phyloP scores from a whole-genome alignment of 2,113 vertebrate genomes.

The Lophochroa leadbeateri region DNA sequence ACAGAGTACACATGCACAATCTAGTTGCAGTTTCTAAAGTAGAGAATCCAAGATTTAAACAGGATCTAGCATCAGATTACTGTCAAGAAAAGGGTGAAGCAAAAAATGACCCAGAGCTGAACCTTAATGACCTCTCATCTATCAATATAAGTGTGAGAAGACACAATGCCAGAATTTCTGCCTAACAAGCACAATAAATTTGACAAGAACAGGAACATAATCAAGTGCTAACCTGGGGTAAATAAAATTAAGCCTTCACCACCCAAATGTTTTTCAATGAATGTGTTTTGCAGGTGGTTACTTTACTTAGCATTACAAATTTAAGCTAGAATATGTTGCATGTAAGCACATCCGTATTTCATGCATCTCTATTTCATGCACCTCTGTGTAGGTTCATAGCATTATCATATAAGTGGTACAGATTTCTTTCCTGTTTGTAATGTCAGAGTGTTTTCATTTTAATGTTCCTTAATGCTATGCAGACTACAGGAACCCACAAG shows the following conservation, averaged over 20 bases:
- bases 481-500: constrained; percentile 33
- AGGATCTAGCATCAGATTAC: background rate
- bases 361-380: constrained; percentile 46
- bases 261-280: constrained; percentile 13
- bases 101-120: background rate
- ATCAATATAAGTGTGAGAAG: background rate
- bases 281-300: constrained; percentile 57
- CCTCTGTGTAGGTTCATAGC: constrained; percentile 20
- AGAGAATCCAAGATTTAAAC: background rate
- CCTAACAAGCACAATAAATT: background rate
- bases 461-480: constrained; percentile 49
- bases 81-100: background rate
- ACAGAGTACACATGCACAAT: background rate
- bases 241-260: constrained; percentile 25
- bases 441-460: constrained; percentile 56
- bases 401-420: constrained; percentile 62
- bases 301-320: constrained; percentile 70
- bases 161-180: background rate
- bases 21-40: background rate
- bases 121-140: background rate
- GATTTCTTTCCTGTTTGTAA: constrained; percentile 46
- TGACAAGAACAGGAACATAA: background rate
- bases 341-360: constrained; percentile 64
- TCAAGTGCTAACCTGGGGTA: background rate
- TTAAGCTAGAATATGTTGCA: constrained; percentile 30